These are phyloP conservation scores for Oryzias melastigma DNA, from an alignment of 2,113 vertebrate genomes.

Conservation along the genomic window DNA sequence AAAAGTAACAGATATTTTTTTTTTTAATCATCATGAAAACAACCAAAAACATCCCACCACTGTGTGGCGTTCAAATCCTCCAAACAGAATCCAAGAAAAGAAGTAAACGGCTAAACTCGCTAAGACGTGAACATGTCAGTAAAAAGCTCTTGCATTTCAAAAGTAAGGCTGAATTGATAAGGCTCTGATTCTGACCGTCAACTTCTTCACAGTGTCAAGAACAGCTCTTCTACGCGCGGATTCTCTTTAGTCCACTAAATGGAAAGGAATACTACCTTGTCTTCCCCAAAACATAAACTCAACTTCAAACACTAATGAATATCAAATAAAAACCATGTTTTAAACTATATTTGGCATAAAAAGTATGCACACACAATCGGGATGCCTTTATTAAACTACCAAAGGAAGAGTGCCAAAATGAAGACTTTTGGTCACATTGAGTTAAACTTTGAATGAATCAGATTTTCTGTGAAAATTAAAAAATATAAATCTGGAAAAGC, in stretches of 20 bases:
- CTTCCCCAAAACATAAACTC: neutral
- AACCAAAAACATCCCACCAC: conserved; percentile 34
- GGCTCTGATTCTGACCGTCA: conserved; percentile 54
- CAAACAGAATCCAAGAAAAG: conserved; percentile 33
- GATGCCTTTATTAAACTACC: neutral
- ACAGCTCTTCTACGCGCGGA: conserved; percentile 24
- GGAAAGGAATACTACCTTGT: conserved; percentile 13
- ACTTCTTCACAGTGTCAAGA: conserved; percentile 62
- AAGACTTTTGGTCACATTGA: neutral
- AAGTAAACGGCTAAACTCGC: conserved; percentile 29
- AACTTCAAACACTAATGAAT: neutral
- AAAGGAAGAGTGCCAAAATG: conserved; percentile 7
- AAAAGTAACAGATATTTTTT: conserved; percentile 46
- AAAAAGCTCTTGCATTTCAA: conserved; percentile 32
- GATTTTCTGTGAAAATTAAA: conserved; percentile 1
- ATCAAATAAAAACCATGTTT: conserved; percentile 6
- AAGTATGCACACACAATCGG: neutral
- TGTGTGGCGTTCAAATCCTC: conserved; percentile 20
- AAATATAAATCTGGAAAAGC: neutral
- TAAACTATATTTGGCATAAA: neutral
- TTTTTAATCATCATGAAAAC: conserved; percentile 41
- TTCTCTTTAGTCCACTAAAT: conserved; percentile 1
- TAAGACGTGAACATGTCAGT: conserved; percentile 40
- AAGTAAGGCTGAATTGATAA: conserved; percentile 68
- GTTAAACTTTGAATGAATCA: conserved; percentile 4